Conservation (phyloP, 2,797 vertebrate species). For the Galaxias olidus region DNA sequence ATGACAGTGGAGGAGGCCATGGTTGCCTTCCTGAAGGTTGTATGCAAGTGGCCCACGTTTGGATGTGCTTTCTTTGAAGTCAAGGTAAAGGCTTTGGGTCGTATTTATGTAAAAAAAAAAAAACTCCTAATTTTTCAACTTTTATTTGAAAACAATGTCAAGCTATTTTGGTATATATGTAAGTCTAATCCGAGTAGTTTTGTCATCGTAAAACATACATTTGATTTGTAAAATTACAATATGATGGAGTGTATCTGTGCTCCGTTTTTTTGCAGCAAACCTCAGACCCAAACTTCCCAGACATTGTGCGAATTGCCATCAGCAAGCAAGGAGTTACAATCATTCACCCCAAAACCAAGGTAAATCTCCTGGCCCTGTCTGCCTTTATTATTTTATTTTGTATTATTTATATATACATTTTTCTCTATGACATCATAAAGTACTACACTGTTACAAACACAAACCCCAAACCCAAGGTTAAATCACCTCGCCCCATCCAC, state of each 20-base stretch:
- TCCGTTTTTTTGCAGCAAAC: slow-evolving; percentile 82
- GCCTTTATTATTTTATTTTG: no score
- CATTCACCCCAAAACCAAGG: slow-evolving; percentile 95
- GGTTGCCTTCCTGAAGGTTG: slow-evolving; percentile 84
- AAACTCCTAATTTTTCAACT: neutral
- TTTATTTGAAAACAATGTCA: neutral
- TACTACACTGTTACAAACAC: slow-evolving; percentile 87
- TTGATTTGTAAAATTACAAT: neutral
- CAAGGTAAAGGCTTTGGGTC: slow-evolving; percentile 81
- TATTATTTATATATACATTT: no score
- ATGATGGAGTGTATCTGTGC: neutral
- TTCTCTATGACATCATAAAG: no score
- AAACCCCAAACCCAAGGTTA: slow-evolving; percentile 95
- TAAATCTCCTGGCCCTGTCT: slow-evolving; percentile 42
- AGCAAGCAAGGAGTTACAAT: slow-evolving; percentile 89
- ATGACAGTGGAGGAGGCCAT: slow-evolving; percentile 85
- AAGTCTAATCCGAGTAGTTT: no score
- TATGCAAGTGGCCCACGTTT: slow-evolving; percentile 89
- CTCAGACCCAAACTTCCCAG: slow-evolving; percentile 86
- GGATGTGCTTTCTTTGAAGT: slow-evolving; percentile 97
- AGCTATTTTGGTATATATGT: no score
- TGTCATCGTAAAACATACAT: no score
- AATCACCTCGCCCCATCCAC: neutral
- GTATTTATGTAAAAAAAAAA: neutral
- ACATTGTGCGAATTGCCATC: slow-evolving; percentile 90